Conservation (phyloP, 2,113 vertebrate genomes). For the Athene noctua region DNA sequence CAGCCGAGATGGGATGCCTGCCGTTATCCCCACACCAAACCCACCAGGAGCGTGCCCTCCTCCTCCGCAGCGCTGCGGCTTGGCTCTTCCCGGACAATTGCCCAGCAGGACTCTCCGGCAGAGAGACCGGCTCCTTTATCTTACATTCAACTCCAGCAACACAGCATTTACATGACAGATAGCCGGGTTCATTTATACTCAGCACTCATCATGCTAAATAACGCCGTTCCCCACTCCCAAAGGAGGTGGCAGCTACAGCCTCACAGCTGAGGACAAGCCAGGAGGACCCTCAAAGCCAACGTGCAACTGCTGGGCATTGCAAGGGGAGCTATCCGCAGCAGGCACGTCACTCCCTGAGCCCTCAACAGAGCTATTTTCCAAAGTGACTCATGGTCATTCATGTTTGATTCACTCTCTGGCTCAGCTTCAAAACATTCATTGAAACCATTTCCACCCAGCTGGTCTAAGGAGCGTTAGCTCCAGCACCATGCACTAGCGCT, state of each 20-base stretch:
- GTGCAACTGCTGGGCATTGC: fast-evolving
- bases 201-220: not conserved
- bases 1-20: fast-evolving
- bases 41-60: not conserved
- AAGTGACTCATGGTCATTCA: slow-evolving; percentile 61
- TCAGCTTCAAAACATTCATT: slow-evolving; percentile 24
- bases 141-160: not conserved
- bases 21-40: not conserved
- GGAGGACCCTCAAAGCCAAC: not conserved
- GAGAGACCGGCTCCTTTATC: not conserved
- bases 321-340: not conserved
- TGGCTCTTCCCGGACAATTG: fast-evolving
- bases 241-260: not conserved
- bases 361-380: not conserved
- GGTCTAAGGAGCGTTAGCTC: not conserved
- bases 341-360: not conserved
- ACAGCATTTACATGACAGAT: not conserved
- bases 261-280: not conserved
- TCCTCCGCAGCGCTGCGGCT: fast-evolving
- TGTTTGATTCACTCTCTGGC: slow-evolving; percentile 59
- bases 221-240: fast-evolving
- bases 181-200: not conserved
- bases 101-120: not conserved
- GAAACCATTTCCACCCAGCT: slow-evolving; percentile 9
- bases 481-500: not conserved